Evolutionary conservation across 2,888 invertebrate genomes (phyloP), one percentile per base, ranked within the genome.

Genomic region (Acleris emargana): DNA sequence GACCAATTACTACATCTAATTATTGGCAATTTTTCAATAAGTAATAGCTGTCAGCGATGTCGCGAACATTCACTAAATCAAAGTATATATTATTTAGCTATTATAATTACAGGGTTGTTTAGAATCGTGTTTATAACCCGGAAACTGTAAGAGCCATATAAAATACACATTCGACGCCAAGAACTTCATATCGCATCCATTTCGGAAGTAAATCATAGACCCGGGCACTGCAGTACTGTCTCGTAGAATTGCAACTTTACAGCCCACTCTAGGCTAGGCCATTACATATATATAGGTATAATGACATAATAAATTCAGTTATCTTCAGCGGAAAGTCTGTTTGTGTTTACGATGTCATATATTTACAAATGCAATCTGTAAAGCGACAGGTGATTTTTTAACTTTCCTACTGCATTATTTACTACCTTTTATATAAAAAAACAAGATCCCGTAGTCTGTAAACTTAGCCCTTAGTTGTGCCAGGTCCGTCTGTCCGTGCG

Each of bases 201-300:
- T 38, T 38, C 9, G 38, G 1, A 38, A 38, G 38, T 11, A 38
- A 38, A 38, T 38, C 9, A 38, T 38, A 38, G 38, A 38, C 4
- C 38, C 13, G 38, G 38, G 38, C 38, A 59, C 53, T 58, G 50
- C 54, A 58, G 25, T 58, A 54, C 66, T 45, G 64, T 58, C 54
- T 61, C 50, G 47, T 63, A 62, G 50, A 64, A 62, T 58, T 59
- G 55, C 58, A 25, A 67, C 60, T 69, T 69, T 64, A 69, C 68
- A 58, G 64, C 43, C 57, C 58, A 60, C 64, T 66, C 68, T 49
- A 66, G 67, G 55, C 50, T 60, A 45, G 17, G 20, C 64, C 62
- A 53, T 25, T 25, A 25, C 2, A 25, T 71, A 69, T 64, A 69
- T 61, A 69, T 63, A 38, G 52, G 61, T 49, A 55, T 69, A 69